Evolutionary conservation across 2,888 invertebrate species (phyloP).

Genomic region (Callyntrura guangdongensis): DNA sequence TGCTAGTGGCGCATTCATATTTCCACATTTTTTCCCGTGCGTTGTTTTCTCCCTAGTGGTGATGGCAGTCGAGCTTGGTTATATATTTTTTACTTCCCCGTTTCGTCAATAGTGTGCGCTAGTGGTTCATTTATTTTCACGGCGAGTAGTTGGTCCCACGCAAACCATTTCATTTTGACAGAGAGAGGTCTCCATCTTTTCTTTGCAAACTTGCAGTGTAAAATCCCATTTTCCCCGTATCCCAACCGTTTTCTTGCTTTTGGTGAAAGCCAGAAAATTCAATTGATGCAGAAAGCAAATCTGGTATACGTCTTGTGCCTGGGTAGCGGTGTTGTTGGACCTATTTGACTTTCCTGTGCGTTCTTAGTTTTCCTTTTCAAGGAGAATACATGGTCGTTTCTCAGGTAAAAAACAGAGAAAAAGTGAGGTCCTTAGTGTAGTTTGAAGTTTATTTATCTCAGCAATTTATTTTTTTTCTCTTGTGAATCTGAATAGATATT

Average conservation of each 20-base stretch:
- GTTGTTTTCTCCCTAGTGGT: conserved; percentile 7
- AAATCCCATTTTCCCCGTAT: conserved; percentile 53
- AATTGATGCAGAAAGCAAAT: conserved; percentile 57
- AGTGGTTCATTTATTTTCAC: conserved; percentile 38
- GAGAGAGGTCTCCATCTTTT: not conserved
- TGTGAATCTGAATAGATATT: conserved; percentile 43
- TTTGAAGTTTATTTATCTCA: conserved; percentile 55
- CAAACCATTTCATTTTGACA: conserved; percentile 5
- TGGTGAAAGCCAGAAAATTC: conserved; percentile 25
- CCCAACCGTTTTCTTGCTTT: not conserved
- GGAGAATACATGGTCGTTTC: not conserved
- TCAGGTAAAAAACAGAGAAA: conserved; percentile 36
- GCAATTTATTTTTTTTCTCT: conserved; percentile 57
- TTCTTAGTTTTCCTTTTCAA: conserved; percentile 7
- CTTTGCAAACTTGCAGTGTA: not conserved
- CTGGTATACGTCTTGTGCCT: conserved; percentile 10
- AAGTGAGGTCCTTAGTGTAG: conserved; percentile 19
- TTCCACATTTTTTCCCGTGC: not conserved
- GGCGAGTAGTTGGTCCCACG: not conserved
- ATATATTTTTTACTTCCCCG: conserved; percentile 17
- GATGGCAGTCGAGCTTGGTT: not conserved
- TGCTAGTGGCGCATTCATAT: not conserved
- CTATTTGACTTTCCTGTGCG: not conserved
- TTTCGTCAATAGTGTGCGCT: conserved; percentile 58
- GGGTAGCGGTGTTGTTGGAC: not conserved